These are phyloP conservation scores for Mastomys coucha DNA, from an alignment of 2,113 vertebrate species.

Conservation along the genomic window DNA sequence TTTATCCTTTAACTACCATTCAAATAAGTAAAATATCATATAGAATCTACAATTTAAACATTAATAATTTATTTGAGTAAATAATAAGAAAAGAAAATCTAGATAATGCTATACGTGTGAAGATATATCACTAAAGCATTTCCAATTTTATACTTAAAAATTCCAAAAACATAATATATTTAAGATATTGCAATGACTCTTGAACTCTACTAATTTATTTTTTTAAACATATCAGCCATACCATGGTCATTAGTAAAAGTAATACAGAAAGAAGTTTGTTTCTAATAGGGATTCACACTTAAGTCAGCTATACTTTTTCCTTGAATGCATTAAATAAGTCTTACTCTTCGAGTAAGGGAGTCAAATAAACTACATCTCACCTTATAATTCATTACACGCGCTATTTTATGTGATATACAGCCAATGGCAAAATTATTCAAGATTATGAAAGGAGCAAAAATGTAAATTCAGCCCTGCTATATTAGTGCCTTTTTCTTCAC, in stretches of 20 bases:
- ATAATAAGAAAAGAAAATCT: not conserved
- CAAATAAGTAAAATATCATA: not conserved
- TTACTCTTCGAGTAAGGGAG: not conserved
- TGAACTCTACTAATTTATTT: not conserved
- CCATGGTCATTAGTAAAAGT: not conserved
- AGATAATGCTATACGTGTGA: not conserved
- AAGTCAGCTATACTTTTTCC: constrained; percentile 3
- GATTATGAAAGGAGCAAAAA: constrained; percentile 11
- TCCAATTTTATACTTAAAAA: not conserved
- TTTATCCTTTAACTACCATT: not conserved
- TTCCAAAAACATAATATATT: not conserved
- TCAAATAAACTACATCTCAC: not conserved
- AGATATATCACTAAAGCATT: not conserved
- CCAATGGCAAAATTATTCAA: not conserved
- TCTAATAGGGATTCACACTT: not conserved
- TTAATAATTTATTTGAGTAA: not conserved
- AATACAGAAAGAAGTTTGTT: not conserved
- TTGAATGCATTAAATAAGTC: not conserved
- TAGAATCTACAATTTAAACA: not conserved
- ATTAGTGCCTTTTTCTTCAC: not conserved
- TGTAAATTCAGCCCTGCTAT: not conserved
- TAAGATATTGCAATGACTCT: not conserved
- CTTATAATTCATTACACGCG: not conserved
- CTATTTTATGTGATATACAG: not conserved
- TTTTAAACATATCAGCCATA: not conserved